A percentile compares a stretch with the other conserved stretches of the same genome.
Evolutionary conservation across 1,140 invertebrate species (phyloP).

Genomic region (Brachystomella parvula): DNA sequence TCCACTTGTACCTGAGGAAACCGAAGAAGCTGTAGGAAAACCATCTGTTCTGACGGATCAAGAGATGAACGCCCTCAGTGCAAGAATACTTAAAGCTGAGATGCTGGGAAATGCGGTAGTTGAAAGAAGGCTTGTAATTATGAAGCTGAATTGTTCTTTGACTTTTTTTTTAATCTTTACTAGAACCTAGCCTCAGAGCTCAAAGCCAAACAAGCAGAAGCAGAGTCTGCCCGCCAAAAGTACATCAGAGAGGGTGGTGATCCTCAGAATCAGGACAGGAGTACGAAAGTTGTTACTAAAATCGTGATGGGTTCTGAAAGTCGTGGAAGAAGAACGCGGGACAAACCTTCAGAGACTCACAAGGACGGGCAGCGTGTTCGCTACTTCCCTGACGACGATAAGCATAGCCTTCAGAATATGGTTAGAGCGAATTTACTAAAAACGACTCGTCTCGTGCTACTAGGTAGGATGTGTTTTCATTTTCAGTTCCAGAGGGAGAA

Average conservation of each 20-base stretch:
- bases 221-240: constrained; percentile 52
- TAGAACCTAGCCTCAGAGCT: constrained; percentile 58
- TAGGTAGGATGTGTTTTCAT: constrained; percentile 24
- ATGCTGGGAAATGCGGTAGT: constrained; percentile 66
- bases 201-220: constrained; percentile 63
- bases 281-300: constrained; percentile 49
- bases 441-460: not conserved
- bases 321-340: constrained; percentile 49
- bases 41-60: constrained; percentile 55
- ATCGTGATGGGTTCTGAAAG: constrained; percentile 29
- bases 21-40: constrained; percentile 14
- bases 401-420: constrained; percentile 76
- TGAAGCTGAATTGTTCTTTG: not conserved
- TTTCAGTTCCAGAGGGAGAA: constrained; percentile 82
- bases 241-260: constrained; percentile 26
- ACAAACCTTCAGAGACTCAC: constrained; percentile 60
- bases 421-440: constrained; percentile 45
- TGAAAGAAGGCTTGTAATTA: not conserved
- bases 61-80: constrained; percentile 78
- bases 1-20: constrained; percentile 16
- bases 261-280: constrained; percentile 41
- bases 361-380: constrained; percentile 59
- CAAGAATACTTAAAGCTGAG: constrained; percentile 84
- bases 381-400: constrained; percentile 87
- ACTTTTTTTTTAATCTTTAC: constrained; percentile 27